These are phyloP conservation scores for Gnatocerus cornutus DNA, from an alignment of 2,888 invertebrate species.

Conservation along the genomic window DNA sequence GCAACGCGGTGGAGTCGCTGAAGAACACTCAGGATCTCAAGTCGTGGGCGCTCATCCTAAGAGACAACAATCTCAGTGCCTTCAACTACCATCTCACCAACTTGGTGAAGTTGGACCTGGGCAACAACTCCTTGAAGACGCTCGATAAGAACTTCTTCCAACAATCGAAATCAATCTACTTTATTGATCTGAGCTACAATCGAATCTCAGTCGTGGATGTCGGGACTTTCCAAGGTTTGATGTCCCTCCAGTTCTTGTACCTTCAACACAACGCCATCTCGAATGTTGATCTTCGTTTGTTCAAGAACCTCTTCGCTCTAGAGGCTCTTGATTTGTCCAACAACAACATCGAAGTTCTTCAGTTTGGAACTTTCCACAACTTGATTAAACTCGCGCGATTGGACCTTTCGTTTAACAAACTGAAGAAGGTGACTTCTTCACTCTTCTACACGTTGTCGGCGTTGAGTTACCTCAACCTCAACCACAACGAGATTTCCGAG, in stretches of 20 bases:
- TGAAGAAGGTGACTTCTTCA: background rate
- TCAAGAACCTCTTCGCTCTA: no score
- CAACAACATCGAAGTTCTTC: background rate
- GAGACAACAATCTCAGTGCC: background rate
- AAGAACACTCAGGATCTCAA: background rate
- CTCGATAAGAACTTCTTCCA: background rate
- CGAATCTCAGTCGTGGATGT: background rate
- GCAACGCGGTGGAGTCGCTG: background rate
- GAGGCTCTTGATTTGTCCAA: background rate
- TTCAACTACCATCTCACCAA: background rate
- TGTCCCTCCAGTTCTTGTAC: no score
- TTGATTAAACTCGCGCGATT: background rate
- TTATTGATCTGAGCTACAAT: slow-evolving; percentile 1
- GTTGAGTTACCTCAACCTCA: background rate
- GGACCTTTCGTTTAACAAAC: slow-evolving; percentile 8
- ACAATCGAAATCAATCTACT: background rate
- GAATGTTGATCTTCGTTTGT: no score
- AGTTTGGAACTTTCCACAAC: background rate
- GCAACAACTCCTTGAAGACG: background rate
- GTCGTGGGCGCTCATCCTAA: background rate
- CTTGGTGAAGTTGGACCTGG: background rate
- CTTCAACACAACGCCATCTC: no score
- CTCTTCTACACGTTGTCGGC: background rate
- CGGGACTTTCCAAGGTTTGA: background rate
- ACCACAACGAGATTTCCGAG: background rate